Evolutionary conservation across 30 jellyfish, hydroid and myxozoan genomes (phyloP), one percentile per base, ranked within the genome.

Genomic region (Mastigias papua): DNA sequence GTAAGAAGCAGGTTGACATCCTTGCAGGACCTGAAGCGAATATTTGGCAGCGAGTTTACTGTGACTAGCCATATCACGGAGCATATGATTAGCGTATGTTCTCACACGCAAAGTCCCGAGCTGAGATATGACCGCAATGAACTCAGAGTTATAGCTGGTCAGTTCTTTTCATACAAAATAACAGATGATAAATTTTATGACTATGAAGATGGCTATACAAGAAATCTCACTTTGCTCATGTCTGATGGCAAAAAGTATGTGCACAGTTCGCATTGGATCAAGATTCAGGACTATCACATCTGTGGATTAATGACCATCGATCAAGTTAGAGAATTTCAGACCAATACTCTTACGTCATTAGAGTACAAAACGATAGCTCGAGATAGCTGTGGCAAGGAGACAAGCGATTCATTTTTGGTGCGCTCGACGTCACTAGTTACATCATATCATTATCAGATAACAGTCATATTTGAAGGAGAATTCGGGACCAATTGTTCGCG

Each of bases 201-300:
- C 57, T 30, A 35, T 70, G 99, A 95, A 87, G 98, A 95, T 87
- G 99, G 99, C 29, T 70, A 30, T 32, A 91, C 98, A 16, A 68
- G 96, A 61, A 95, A 82, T 50, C 81, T 95, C n/a, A 69, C 87
- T 2, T 82, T 95, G 19, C 70, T 26, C 34, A 35, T 87, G 50
- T 68, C 92, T 1, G 86, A 86, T 64, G 31, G 51, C 33, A 60
- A 31, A 25, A 34, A n/a, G 37, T 0, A 8, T 30, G 58, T 88
- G 11, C 68, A 66, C 48, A 51, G 32, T 27, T 34, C 76, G 16
- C 48, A 77, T 34, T 93, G 98, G 98, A 22, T 93, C 13, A 93
- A 84, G 57, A 37, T 88, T 6, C 95, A 84, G 17, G 66, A 63
- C 33, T 31, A 69, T 61, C 62, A 73, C 42, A 62, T 93, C 0